A percentile compares a stretch with the other conserved stretches of the same genome.
Conservation (phyloP, 2,888 invertebrate species). For the Trichopria drosophilae region DNA sequence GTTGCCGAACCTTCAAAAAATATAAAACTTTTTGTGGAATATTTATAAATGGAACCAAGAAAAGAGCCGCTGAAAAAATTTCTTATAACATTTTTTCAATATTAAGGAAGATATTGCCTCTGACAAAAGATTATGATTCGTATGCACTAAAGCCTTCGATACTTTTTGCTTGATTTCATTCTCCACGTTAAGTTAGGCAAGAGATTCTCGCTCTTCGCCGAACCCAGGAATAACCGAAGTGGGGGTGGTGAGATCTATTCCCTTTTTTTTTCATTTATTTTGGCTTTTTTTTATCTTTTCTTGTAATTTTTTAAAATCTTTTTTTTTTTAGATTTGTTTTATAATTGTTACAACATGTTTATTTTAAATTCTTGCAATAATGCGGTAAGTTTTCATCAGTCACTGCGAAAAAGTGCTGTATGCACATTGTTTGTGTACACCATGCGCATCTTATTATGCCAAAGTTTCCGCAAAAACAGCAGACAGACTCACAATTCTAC, state of each 20-base stretch:
- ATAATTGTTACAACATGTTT: no score
- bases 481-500: background rate
- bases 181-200: no score
- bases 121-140: no score
- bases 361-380: no score
- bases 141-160: no score
- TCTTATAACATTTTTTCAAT: no score
- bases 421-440: slow-evolving; percentile 1
- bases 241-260: slow-evolving; percentile 6
- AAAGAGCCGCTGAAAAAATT: no score
- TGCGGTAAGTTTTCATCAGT: background rate
- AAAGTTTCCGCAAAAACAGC: background rate
- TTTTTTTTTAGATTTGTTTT: background rate
- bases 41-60: no score
- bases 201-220: slow-evolving; percentile 9
- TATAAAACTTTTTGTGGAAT: no score
- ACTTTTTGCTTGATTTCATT: no score
- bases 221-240: slow-evolving; percentile 10
- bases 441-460: background rate
- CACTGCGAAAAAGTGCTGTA: background rate
- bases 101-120: no score
- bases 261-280: slow-evolving; percentile 3
- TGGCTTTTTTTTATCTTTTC: background rate
- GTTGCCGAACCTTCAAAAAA: no score
- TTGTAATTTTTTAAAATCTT: slow-evolving; percentile 10